phyloP scores from a whole-genome alignment of 2,888 invertebrate species.

The Sicus ferrugineus region DNA sequence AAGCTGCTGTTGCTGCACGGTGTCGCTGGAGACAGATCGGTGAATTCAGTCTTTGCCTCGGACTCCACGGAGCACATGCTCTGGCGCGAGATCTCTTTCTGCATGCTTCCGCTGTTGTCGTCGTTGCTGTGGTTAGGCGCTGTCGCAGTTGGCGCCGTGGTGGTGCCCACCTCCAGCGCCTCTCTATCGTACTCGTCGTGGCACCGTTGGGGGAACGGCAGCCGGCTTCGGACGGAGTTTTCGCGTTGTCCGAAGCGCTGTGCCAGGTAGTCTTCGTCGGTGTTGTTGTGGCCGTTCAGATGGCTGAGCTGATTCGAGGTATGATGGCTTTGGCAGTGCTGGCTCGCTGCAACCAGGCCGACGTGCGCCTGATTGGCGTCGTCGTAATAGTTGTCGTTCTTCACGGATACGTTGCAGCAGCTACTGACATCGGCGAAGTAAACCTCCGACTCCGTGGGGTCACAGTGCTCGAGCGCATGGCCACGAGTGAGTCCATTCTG shows the following conservation, averaged over 20 bases:
- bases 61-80: conserved; percentile 64
- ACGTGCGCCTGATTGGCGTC: conserved; percentile 50
- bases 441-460: conserved; percentile 80
- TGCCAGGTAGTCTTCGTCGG: conserved; percentile 69
- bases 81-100: conserved; percentile 61
- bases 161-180: conserved; percentile 35
- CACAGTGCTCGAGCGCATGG: conserved; percentile 54
- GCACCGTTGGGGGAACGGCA: conserved; percentile 66
- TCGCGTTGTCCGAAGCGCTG: conserved; percentile 69
- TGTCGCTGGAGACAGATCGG: conserved; percentile 63
- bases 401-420: conserved; percentile 79
- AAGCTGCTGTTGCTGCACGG: conserved; percentile 53
- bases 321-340: conserved; percentile 34
- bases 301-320: not conserved
- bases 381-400: conserved; percentile 65
- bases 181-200: conserved; percentile 62
- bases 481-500: conserved; percentile 27
- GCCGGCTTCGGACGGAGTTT: conserved; percentile 69
- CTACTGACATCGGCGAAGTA: conserved; percentile 88
- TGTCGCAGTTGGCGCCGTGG: conserved; percentile 37
- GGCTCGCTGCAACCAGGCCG: conserved; percentile 34
- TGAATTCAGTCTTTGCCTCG: conserved; percentile 64
- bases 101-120: conserved; percentile 42
- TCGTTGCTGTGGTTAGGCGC: conserved; percentile 45
- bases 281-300: conserved; percentile 43